Percentiles rank a stretch among this genome's conserved stretches.
phyloP scores from a whole-genome alignment of 2,797 vertebrate species.

The Sebastolobus altivelis region DNA sequence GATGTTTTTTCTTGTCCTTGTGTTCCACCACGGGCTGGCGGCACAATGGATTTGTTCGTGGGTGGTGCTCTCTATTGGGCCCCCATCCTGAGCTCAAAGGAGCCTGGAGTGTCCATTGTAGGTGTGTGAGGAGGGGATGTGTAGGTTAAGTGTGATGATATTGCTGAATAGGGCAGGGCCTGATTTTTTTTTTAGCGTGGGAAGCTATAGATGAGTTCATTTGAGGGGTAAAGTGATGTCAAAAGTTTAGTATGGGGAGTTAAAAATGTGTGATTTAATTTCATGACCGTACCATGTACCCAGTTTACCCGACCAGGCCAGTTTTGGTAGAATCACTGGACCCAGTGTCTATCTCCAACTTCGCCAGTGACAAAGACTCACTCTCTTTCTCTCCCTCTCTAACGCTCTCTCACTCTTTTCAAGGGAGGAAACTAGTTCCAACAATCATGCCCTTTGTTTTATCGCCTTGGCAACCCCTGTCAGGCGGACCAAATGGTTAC shows the following conservation, averaged over 20 bases:
- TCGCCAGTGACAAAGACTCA: constrained; percentile 79
- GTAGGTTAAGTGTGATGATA: constrained; percentile 58
- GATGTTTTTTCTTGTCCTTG: constrained; percentile 32
- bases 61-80: constrained; percentile 39
- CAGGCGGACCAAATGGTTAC: constrained; percentile 85
- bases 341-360: constrained; percentile 81
- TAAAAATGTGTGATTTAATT: constrained; percentile 30
- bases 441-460: constrained; percentile 88
- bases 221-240: neutral
- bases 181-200: neutral
- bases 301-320: constrained; percentile 58
- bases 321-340: constrained; percentile 81
- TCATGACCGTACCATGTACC: constrained; percentile 33
- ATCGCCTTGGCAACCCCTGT: constrained; percentile 83
- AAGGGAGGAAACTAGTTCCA: constrained; percentile 82
- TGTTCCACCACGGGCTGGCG: neutral
- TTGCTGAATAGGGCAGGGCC: neutral
- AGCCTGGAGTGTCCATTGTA: constrained; percentile 55
- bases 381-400: constrained; percentile 67
- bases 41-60: constrained; percentile 55
- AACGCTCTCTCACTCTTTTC: constrained; percentile 78
- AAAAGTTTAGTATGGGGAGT: neutral
- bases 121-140: constrained; percentile 26
- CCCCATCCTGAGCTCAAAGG: constrained; percentile 42
- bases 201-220: neutral